Evolutionary conservation across 2,797 vertebrate genomes (phyloP).

Genomic region (Gephyroberyx darwinii): DNA sequence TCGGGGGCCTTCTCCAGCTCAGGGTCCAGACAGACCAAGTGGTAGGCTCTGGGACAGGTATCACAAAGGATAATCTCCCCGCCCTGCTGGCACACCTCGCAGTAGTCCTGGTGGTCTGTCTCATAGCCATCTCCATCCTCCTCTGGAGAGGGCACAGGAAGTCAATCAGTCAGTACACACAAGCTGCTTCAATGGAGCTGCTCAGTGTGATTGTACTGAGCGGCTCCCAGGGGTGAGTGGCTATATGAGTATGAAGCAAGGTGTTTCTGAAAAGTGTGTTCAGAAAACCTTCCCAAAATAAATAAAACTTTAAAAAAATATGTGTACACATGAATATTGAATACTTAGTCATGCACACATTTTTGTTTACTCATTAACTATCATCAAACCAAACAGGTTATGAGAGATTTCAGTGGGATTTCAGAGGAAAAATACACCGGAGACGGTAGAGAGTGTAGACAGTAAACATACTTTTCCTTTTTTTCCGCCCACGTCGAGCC

Average conservation of each 20-base stretch:
- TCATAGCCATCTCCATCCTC: conserved; percentile 97
- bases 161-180: neutral
- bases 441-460: conserved; percentile 29
- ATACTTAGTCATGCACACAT: neutral
- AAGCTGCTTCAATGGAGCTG: neutral
- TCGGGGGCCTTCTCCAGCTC: conserved; percentile 97
- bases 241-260: too few species aligned
- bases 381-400: conserved; percentile 49
- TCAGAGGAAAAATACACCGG: conserved; percentile 22
- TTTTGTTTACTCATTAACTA: conserved; percentile 31
- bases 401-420: conserved; percentile 49
- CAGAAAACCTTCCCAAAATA: conserved; percentile 35
- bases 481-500: conserved; percentile 90
- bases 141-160: conserved; percentile 71
- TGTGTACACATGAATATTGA: too few species aligned
- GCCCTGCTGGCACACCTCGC: conserved; percentile 98
- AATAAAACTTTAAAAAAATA: conserved; percentile 33
- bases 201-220: neutral
- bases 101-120: conserved; percentile 99
- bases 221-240: too few species aligned
- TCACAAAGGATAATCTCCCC: conserved; percentile 99
- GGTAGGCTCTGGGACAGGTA: conserved; percentile 96
- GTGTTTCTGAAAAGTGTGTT: conserved; percentile 3
- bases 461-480: conserved; percentile 87
- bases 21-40: conserved; percentile 96